Evolutionary conservation across 2,888 invertebrate species (phyloP).

Genomic region (Torymus texanus): DNA sequence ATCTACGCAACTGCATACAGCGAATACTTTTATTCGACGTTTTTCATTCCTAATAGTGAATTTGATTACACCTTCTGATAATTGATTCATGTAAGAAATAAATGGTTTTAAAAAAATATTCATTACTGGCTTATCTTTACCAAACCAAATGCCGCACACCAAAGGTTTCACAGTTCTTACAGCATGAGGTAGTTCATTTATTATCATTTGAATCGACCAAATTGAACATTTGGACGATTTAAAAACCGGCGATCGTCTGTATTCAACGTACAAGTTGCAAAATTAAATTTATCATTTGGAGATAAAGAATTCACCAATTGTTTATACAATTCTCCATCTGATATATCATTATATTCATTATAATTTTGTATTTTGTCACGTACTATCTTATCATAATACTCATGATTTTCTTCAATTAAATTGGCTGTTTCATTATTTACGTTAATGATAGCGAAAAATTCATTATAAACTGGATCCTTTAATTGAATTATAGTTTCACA

Average conservation of each 20-base stretch:
- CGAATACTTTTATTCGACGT: not conserved
- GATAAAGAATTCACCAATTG: conserved; percentile 28
- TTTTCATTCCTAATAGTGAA: conserved; percentile 22
- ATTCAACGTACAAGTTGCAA: conserved; percentile 39
- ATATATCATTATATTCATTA: conserved; percentile 25
- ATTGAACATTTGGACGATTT: conserved; percentile 27
- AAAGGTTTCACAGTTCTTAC: conserved; percentile 39
- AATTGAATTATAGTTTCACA: not conserved
- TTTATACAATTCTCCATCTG: conserved; percentile 40
- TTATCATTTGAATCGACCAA: conserved; percentile 42
- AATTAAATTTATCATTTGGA: conserved; percentile 14
- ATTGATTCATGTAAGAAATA: not conserved
- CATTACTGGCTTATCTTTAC: too few species aligned
- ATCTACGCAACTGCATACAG: conserved; percentile 34
- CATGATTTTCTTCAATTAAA: not conserved
- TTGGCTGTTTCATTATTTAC: not conserved
- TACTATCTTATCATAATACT: not conserved
- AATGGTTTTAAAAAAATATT: conserved; percentile 44
- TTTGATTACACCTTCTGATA: not conserved
- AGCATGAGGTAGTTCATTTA: conserved; percentile 54
- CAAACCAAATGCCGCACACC: conserved; percentile 51
- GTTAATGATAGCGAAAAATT: not conserved
- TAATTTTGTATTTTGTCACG: not conserved
- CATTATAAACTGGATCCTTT: not conserved
- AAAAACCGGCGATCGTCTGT: conserved; percentile 47